Evolutionary conservation across 2,113 vertebrate species (phyloP).

Genomic region (Sylvilagus bachmani): DNA sequence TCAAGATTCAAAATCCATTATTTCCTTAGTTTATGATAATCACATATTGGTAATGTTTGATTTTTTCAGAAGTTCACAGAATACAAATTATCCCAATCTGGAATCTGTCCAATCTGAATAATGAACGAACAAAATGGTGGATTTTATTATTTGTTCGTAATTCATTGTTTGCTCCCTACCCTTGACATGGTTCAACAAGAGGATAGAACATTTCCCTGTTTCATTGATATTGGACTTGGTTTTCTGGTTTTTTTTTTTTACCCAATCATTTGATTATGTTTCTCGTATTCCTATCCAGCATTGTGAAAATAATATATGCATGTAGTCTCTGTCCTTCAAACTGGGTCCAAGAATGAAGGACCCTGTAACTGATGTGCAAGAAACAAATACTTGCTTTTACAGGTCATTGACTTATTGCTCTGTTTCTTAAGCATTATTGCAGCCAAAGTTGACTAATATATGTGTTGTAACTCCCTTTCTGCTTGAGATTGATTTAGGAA

Average conservation of each 20-base stretch:
- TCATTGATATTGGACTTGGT: not conserved
- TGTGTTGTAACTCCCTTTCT: not conserved
- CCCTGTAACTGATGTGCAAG: not conserved
- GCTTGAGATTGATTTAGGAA: not conserved
- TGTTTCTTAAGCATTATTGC: not conserved
- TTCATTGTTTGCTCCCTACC: not conserved
- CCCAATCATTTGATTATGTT: not conserved
- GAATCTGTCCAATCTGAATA: not conserved
- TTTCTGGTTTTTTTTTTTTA: not conserved
- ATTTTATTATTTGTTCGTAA: not conserved
- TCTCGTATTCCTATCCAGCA: not conserved
- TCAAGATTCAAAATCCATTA: not conserved
- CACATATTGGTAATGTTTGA: not conserved
- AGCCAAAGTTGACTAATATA: not conserved
- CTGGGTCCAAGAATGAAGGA: not conserved
- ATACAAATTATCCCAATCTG: not conserved
- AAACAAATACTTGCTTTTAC: not conserved
- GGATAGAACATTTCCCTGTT: not conserved
- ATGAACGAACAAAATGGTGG: not conserved
- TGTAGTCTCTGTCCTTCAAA: not conserved
- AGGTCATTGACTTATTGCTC: not conserved
- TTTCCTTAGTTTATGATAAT: conserved; percentile 8
- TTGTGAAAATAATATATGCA: not conserved
- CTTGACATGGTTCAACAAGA: not conserved
- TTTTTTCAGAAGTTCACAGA: not conserved